A percentile compares a stretch with the other conserved stretches of the same genome.
Conservation (phyloP, 2,797 vertebrate species). For the Bovichtus diacanthus region DNA sequence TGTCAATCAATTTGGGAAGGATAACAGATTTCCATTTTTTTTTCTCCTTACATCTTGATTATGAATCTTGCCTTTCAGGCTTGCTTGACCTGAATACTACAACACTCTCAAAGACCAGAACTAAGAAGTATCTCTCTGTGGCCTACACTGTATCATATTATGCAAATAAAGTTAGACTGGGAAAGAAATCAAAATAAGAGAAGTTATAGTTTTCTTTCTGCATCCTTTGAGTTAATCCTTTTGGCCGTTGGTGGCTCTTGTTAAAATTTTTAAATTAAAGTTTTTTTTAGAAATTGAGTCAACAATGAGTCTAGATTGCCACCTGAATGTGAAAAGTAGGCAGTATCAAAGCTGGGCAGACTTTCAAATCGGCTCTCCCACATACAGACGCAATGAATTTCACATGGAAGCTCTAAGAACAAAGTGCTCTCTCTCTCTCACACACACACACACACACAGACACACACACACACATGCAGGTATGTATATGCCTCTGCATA, state of each 20-base stretch:
- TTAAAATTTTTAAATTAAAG: neutral
- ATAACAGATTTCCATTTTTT: neutral
- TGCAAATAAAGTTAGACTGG: neutral
- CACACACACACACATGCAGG: neutral
- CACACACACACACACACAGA: too few relatives aligned
- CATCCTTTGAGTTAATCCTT: conserved; percentile 1
- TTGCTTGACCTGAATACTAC: conserved; percentile 7
- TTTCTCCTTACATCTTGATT: neutral
- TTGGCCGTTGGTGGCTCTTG: conserved; percentile 16
- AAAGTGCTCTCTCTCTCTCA: conserved; percentile 48
- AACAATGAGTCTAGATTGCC: conserved; percentile 38
- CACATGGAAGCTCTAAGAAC: conserved; percentile 67
- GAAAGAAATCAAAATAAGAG: neutral
- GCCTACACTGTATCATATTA: neutral
- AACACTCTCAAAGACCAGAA: neutral
- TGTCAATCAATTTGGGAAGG: too few relatives aligned
- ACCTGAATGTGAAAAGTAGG: conserved; percentile 40
- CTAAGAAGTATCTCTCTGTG: neutral
- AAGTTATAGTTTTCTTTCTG: neutral
- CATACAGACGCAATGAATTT: conserved; percentile 70
- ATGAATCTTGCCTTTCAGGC: conserved; percentile 6
- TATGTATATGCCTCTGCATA: conserved; percentile 15
- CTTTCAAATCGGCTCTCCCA: conserved; percentile 52
- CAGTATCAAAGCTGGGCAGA: conserved; percentile 38
- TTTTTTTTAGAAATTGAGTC: conserved; percentile 24